Conservation (phyloP, 2,113 vertebrate genomes). For the Macrotus californicus region DNA sequence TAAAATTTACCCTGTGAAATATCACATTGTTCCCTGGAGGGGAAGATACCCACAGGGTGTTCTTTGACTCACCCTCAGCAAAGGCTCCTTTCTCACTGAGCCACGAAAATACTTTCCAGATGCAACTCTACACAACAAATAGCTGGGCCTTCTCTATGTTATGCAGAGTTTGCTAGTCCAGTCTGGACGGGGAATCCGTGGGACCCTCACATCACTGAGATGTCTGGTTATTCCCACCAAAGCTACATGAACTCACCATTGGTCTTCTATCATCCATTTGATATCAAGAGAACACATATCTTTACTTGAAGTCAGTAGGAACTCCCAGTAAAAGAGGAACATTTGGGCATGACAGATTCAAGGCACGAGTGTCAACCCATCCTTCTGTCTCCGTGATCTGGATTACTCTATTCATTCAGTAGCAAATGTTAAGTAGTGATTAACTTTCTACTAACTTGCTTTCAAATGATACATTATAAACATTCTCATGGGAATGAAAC, state of each 20-base stretch:
- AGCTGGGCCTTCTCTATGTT: neutral
- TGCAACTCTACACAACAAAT: neutral
- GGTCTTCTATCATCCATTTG: neutral
- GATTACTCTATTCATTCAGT: slow-evolving; percentile 26
- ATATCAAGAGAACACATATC: neutral
- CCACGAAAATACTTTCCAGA: neutral
- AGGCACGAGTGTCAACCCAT: neutral
- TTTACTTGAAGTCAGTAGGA: slow-evolving; percentile 26
- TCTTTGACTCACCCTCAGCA: neutral
- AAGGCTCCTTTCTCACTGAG: neutral
- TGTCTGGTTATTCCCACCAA: neutral
- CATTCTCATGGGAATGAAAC: neutral
- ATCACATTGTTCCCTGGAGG: neutral
- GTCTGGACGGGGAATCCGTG: neutral
- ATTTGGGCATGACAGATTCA: slow-evolving; percentile 10
- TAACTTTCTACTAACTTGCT: slow-evolving; percentile 36
- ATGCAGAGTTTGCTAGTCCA: neutral
- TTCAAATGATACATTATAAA: slow-evolving; percentile 37
- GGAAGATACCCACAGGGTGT: neutral
- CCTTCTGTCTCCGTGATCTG: slow-evolving; percentile 34
- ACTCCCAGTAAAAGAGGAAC: neutral
- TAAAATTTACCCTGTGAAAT: slow-evolving; percentile 10
- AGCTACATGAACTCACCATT: neutral
- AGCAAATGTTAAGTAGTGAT: slow-evolving; percentile 39
- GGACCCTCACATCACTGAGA: neutral